Evolutionary conservation across 1,140 invertebrate genomes (phyloP), one percentile per base, ranked within the genome.

Genomic region (Megalopta genalis): DNA sequence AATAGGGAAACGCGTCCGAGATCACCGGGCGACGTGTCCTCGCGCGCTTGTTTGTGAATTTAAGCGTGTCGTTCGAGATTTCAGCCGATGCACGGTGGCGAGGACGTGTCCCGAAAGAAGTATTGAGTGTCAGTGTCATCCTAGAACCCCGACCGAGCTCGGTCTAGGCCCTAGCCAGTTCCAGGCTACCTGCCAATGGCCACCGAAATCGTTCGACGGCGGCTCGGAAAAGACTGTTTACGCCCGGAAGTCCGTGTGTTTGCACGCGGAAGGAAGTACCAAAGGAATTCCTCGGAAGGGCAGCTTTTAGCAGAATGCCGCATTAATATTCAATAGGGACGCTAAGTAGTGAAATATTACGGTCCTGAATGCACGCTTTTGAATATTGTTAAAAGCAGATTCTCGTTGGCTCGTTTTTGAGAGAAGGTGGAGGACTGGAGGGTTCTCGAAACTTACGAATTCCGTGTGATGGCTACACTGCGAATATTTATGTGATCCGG

Each of bases 81-180:
- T 72, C 60, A 78, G 68, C 59, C 49, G 16, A 62, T 16, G 25
- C 49, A 16, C 25, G 37, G n/a, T 18, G 49, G 4, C 12, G 1
- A 37, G 25, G 27, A 25, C 18, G 14, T 39, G 52, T 54, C 25
- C 12, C 21, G n/a, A 25, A 32, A 37, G 18, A 23, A 16, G 69
- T 72, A 78, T 78, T 46, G 59, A 64, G 60, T 72, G 49, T 78
- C 76, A 23, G 76, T 64, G 76, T 64, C 59, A 77, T 64, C 76
- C 76, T 77, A 77, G 68, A 77, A 77, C 32, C 46, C 25, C 8
- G 18, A 37, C 57, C 57, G 12, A 32, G 32, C 32, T 32, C 1
- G 32, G 32, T 4, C 32, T 4, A 10, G 37, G 63, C 2, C 23
- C 37, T 65, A 65, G 39, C 39, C 21, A 1, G 23, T 16, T 14